Evolutionary conservation across 2,797 vertebrate genomes (phyloP), one percentile per base, ranked within the genome.

Genomic region (Cirrhinus molitorella): DNA sequence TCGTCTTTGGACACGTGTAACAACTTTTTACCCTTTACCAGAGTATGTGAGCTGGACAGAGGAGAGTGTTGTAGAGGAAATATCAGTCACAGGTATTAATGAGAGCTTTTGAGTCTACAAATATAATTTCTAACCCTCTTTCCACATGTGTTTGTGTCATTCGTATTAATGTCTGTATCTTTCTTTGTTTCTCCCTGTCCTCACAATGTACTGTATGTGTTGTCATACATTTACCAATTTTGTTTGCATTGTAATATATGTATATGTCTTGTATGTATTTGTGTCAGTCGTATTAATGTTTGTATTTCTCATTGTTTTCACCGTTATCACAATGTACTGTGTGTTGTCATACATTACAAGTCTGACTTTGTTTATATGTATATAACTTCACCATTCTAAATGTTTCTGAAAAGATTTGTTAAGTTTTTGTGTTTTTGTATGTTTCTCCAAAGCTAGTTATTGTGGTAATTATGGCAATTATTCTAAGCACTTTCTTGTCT

Each of bases 31-130:
- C 83, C 23, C 86, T 90, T 89, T 86, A 92, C 89, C 91, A 51
- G 93, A 94, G 85, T 91, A 84, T 91, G 88, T 93, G 88, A 93
- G 90, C 88, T 91, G 94, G 92, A 90, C 88, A 78, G 92, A 94
- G 86, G 93, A 94, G 88, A 91, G 77, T 3, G 55, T 92, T 87
- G 89, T 89, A 70, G 89, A 90, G 84, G 87, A 93, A 87, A 86
- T 93, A 81, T 90, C 90, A 81, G 77, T 83, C 43, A 57, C 84
- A 95, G 94, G 94, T 95, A 95, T 90, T 68, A 85, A 21, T 76
- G 57, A 82, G 70, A 81, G 55, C 75, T 83, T 83, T 65, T 76
- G 49, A 80, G 80, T 73, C 76, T 16, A 81, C 75, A 66, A 25
- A 72, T 80, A 43, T 66, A 1, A 43, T 37, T 68, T 79, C 84